phyloP scores from a whole-genome alignment of 2,888 invertebrate genomes.

The Eupithecia tripunctaria region DNA sequence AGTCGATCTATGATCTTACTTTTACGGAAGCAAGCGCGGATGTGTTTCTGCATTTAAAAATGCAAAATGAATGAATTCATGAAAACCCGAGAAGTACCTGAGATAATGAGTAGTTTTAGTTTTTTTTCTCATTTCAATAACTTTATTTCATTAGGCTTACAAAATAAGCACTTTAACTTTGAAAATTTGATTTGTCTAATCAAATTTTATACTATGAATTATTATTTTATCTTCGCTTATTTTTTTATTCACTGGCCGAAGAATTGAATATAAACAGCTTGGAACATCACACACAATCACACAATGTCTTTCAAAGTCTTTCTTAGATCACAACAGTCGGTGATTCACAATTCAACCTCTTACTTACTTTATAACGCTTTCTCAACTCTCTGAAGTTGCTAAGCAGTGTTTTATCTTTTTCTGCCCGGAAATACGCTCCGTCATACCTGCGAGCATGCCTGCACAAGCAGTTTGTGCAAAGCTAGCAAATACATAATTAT shows the following conservation, averaged over 20 bases:
- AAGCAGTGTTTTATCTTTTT: neutral
- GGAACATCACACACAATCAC: constrained; percentile 1
- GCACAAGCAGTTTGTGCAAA: no score
- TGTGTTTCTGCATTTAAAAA: neutral
- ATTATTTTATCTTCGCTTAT: no score
- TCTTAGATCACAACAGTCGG: neutral
- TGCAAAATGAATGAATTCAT: neutral
- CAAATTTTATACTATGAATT: no score
- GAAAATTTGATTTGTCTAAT: no score
- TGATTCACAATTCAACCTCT: neutral
- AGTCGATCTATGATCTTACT: neutral
- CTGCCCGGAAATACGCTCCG: neutral
- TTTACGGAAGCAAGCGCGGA: neutral
- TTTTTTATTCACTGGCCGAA: no score
- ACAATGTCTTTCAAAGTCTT: neutral
- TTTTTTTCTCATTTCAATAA: no score
- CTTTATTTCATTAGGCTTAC: no score
- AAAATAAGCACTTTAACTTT: no score
- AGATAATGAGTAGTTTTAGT: no score
- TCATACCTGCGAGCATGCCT: no score
- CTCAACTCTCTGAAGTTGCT: neutral
- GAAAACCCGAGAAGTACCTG: no score
- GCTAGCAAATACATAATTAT: no score
- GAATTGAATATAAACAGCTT: neutral
- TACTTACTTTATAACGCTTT: neutral